Conservation (phyloP, 2,113 vertebrate genomes). For the Corvus moneduloides region DNA sequence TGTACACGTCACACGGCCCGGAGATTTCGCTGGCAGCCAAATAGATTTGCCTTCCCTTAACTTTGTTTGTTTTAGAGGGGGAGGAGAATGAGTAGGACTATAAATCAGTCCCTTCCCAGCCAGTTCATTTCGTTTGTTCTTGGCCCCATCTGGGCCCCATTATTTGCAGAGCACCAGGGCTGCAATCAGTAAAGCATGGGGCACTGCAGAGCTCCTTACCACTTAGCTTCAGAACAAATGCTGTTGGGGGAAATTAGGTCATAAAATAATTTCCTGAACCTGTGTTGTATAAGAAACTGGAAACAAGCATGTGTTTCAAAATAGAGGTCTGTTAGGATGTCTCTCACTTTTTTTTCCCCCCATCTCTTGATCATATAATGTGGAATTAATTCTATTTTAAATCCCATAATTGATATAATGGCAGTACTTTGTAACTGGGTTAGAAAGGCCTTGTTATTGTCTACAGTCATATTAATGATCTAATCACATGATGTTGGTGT, state of each 20-base stretch:
- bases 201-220: not conserved
- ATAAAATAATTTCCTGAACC: constrained; percentile 37
- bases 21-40: not conserved
- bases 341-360: rapidly evolving
- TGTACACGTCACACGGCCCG: not conserved
- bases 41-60: not conserved
- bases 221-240: not conserved
- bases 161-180: not conserved
- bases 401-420: not conserved
- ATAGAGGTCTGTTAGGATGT: not conserved
- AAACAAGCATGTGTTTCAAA: not conserved
- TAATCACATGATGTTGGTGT: not conserved
- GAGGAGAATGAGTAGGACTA: not conserved
- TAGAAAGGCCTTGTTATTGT: not conserved
- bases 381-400: not conserved
- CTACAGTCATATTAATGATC: not conserved
- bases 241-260: not conserved
- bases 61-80: constrained; percentile 19
- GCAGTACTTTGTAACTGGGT: not conserved
- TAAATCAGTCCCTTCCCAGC: constrained; percentile 21
- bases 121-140: not conserved
- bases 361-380: not conserved
- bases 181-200: not conserved
- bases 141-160: constrained; percentile 16
- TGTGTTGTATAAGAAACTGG: not conserved